Percentiles rank a stretch among this genome's conserved stretches.
Evolutionary conservation across 2,797 vertebrate species (phyloP).

Genomic region (Tragopan temminckii): DNA sequence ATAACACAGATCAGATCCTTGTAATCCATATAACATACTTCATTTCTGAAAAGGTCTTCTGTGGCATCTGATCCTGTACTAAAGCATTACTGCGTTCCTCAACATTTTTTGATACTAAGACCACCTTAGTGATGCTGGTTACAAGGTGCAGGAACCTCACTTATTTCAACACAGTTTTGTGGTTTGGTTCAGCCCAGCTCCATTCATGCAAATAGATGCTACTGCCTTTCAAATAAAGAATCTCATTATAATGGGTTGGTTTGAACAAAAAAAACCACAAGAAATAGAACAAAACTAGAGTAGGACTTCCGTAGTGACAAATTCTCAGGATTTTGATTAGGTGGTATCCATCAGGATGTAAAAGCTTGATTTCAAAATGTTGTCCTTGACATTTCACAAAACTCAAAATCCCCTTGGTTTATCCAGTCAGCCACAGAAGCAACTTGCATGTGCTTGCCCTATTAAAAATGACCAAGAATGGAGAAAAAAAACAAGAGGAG

Average conservation of each 20-base stretch:
- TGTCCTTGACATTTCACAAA: neutral
- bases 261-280: neutral
- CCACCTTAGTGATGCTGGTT: neutral
- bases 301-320: neutral
- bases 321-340: neutral
- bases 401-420: neutral
- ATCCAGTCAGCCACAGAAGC: neutral
- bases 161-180: neutral
- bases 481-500: constrained; percentile 3
- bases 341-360: neutral
- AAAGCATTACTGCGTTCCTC: neutral
- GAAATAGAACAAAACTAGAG: constrained; percentile 15
- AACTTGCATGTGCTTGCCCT: neutral
- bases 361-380: neutral
- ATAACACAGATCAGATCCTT: neutral
- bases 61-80: neutral
- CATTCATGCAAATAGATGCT: neutral
- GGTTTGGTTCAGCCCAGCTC: neutral
- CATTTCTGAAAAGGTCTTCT: neutral
- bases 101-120: neutral
- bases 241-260: neutral
- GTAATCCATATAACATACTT: neutral
- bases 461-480: neutral
- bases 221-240: neutral
- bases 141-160: neutral